Evolutionary conservation across 2,797 vertebrate genomes (phyloP).

Genomic region (Poecilia gillii): DNA sequence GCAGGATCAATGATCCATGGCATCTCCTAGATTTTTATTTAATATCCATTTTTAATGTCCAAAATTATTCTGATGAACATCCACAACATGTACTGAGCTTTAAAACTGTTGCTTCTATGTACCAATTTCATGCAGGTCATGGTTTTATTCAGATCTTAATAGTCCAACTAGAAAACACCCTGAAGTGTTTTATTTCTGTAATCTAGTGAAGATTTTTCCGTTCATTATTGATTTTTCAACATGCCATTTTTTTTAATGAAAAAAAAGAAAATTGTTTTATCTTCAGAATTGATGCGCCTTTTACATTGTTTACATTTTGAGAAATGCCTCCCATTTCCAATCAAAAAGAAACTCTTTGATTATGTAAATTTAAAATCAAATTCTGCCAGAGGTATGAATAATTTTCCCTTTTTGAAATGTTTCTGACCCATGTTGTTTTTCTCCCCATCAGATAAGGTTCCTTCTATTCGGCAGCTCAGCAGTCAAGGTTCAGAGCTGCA

Average conservation of each 20-base stretch:
- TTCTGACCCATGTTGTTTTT: not conserved
- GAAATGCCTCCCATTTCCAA: not conserved
- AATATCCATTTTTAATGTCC: too few relatives aligned
- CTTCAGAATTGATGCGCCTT: not conserved
- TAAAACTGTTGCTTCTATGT: too few relatives aligned
- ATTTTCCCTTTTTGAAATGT: not conserved
- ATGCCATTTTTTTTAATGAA: not conserved
- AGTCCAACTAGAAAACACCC: too few relatives aligned
- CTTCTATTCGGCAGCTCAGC: conserved; percentile 69
- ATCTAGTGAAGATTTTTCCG: not conserved
- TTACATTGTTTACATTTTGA: not conserved
- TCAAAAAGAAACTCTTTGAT: not conserved
- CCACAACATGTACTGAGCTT: too few relatives aligned
- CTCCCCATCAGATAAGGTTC: conserved; percentile 61
- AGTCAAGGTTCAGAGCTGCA: conserved; percentile 81
- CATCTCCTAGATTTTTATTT: too few relatives aligned
- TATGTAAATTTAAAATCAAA: not conserved
- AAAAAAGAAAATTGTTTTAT: not conserved
- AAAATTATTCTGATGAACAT: too few relatives aligned
- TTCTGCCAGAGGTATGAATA: not conserved
- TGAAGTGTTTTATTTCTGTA: too few relatives aligned
- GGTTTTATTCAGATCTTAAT: too few relatives aligned
- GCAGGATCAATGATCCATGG: too few relatives aligned
- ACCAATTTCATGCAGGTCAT: too few relatives aligned
- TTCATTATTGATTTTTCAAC: not conserved